Evolutionary conservation across 1,140 invertebrate species (phyloP), one percentile per base, ranked within the genome.

Genomic region (Catajapyx aquilonaris): DNA sequence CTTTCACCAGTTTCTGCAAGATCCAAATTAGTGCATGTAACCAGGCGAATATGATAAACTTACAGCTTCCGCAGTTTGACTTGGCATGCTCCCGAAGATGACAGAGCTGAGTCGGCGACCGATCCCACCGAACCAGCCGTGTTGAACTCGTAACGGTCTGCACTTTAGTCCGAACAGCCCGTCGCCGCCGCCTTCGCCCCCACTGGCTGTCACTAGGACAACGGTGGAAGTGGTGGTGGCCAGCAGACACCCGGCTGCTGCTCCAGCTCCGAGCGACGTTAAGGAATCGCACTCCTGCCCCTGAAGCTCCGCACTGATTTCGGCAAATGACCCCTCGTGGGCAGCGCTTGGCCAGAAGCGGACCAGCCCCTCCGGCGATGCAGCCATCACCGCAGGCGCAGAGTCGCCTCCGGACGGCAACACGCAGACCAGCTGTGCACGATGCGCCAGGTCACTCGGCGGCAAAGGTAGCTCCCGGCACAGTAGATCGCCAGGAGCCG

Each of bases 221-320:
- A 91, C 61, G 5, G 81, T 86, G 46, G 81, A 86, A 1, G 86
- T 91, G 0, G 87, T 91, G 10, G 87, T 94, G 2, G 81, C 80
- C 19, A 93, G 61, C 43, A 93, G 64, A 49, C 81, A 81, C 5
- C 83, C 81, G 42, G 71, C 57, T 1, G 73, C 68, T 42, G 73
- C 67, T n/a, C n/a, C n/a, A n/a, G n/a, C n/a, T n/a, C n/a, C n/a
- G 23, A 76, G 57, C 41, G 71, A 65, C 1, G 71, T 67, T 10
- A 91, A 53, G 34, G 69, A 71, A 45, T 80, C 77, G 53, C 86
- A 90, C 60, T 90, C 68, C 50, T 70, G 65, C 23, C 67, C 67
- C 52, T 59, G 74, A 13, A 94, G 55, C 47, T 91, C 84, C 3
- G 80, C 75, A 44, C 68, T 77, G 18, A 77, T 71, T 57, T 93